Base-by-base conservation (phyloP, 2,797 vertebrate species). In the Halcyon smyrnensis region DNA sequence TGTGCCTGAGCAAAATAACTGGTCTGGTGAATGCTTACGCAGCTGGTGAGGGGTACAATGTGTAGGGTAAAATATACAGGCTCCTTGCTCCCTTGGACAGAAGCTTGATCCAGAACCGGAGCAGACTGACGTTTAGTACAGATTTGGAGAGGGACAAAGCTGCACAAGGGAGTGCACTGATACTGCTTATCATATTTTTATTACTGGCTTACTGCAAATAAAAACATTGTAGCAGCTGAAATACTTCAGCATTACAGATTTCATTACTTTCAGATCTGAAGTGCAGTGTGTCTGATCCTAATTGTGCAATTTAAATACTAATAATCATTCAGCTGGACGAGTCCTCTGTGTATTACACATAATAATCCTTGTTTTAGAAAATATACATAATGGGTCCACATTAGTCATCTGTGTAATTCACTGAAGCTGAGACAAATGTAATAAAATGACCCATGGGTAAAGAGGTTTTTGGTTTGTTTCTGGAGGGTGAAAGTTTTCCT, bases 401-500 rank as follows among this genome's bases (percentile, higher is more conserved):
- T 94, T 92, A 85, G n/a, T 93, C 77, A 86, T 68, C 68, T 64
- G 12, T 84, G 32, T 89, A 91, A 93, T 90, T 92, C 84, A 89
- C 69, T 93, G 81, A 95, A 89, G 81, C 53, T 11, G 93, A 94
- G 78, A 93, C 1, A 3, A 80, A 89, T 82, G 28, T 59, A 94
- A 90, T 93, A 92, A 97, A 90, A 85, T 80, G 84, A 95, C 60
- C 62, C 73, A 46, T 73, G 91, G 60, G 86, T 93, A 87, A 90
- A 87, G 64, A 71, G 45, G 87, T 20, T 77, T 76, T 80, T 63
- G 30, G 23, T 73, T 90, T 54, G 15, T 68, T 90, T 90, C 84
- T 92, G 68, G 45, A 90, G 68, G 30, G 37, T 24, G 10, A 30
- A 80, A 48, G 45, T 87, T 90, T 89, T 74, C 54, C 57, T 93